These are phyloP conservation scores for Tyria jacobaeae DNA, from an alignment of 2,888 invertebrate species.

Conservation along the genomic window DNA sequence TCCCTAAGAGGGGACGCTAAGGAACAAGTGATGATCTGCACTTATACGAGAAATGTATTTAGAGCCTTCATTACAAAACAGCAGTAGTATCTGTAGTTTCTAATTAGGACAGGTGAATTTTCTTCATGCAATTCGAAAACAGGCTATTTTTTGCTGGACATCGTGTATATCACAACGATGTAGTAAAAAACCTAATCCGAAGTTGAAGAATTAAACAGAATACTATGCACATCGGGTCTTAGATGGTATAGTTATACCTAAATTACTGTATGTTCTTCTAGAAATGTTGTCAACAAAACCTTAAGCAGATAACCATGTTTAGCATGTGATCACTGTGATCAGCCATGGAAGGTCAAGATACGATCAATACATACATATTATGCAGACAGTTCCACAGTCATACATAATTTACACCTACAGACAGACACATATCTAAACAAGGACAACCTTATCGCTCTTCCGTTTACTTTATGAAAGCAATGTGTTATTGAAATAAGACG, in stretches of 20 bases:
- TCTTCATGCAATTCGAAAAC: no score
- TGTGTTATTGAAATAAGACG: slow-evolving; percentile 51
- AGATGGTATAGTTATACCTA: neutral
- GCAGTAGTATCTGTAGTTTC: neutral
- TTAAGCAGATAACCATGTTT: slow-evolving; percentile 9
- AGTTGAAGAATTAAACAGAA: no score
- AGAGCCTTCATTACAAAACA: neutral
- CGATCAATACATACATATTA: slow-evolving; percentile 41
- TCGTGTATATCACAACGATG: no score
- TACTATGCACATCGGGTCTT: neutral
- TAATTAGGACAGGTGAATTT: neutral
- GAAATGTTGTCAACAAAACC: neutral
- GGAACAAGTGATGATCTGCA: neutral
- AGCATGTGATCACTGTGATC: no score
- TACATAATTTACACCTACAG: slow-evolving; percentile 52
- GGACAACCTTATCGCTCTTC: slow-evolving; percentile 66
- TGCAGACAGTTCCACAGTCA: slow-evolving; percentile 9
- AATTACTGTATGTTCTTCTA: neutral
- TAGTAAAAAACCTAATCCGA: no score
- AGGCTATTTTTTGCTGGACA: no score
- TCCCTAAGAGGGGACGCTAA: neutral
- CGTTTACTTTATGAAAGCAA: slow-evolving; percentile 67
- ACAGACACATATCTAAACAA: slow-evolving; percentile 59
- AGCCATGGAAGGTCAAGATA: slow-evolving; percentile 74
- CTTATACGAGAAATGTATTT: no score